These are phyloP conservation scores for Mugil cephalus DNA, from an alignment of 2,113 vertebrate genomes.

Conservation along the genomic window DNA sequence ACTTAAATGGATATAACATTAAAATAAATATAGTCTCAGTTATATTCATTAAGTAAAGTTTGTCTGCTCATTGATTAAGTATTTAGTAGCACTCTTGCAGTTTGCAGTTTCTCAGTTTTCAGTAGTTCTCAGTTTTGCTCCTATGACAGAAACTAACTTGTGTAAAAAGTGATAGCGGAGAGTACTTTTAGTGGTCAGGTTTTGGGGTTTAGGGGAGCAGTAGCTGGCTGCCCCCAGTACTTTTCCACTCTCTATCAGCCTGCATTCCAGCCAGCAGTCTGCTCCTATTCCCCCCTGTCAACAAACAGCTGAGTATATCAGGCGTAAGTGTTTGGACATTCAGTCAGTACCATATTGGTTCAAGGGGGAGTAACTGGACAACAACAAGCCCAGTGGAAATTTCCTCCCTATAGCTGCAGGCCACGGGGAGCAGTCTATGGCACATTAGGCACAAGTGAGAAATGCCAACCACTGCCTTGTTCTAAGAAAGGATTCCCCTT, in stretches of 20 bases:
- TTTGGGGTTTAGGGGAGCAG: neutral
- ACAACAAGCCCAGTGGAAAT: slow-evolving; percentile 70
- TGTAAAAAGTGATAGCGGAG: slow-evolving; percentile 8
- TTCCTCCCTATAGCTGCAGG: slow-evolving; percentile 39
- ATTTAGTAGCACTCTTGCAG: too few species aligned
- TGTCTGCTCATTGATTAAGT: too few species aligned
- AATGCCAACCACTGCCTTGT: neutral
- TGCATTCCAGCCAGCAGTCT: slow-evolving; percentile 54
- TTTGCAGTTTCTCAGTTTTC: too few species aligned
- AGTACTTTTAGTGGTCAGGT: slow-evolving; percentile 15
- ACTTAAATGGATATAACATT: too few species aligned
- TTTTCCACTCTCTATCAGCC: slow-evolving; percentile 67
- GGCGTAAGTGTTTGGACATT: slow-evolving; percentile 26
- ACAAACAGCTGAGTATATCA: slow-evolving; percentile 47
- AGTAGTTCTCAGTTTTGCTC: too few species aligned
- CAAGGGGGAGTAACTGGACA: slow-evolving; percentile 37
- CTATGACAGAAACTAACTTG: too few species aligned
- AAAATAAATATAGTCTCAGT: too few species aligned
- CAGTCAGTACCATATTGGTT: slow-evolving; percentile 12
- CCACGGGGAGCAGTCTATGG: slow-evolving; percentile 10
- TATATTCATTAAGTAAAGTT: too few species aligned
- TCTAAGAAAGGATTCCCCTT: neutral
- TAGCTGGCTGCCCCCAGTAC: slow-evolving; percentile 38
- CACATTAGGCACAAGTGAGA: neutral
- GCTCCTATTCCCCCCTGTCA: slow-evolving; percentile 62